A percentile compares a stretch with the other conserved stretches of the same genome.
Evolutionary conservation across 2,113 vertebrate species (phyloP).

Genomic region (Spermophilus dauricus): DNA sequence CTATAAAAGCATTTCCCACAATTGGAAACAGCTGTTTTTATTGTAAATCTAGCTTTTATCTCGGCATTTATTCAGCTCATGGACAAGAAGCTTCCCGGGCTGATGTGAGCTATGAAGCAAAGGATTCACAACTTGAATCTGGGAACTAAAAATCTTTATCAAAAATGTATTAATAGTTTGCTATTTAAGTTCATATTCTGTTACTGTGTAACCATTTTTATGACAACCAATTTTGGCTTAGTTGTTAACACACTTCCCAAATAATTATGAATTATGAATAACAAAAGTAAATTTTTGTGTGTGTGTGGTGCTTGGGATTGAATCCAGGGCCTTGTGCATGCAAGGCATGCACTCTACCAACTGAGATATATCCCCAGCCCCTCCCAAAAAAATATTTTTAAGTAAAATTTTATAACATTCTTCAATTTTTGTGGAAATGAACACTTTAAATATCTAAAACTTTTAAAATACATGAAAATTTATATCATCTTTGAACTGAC

Average conservation of each 20-base stretch:
- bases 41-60: conserved; percentile 2
- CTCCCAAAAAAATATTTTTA: no score
- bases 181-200: background rate
- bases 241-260: background rate
- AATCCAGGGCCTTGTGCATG: no score
- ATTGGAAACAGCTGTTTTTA: conserved; percentile 73
- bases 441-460: conserved; percentile 33
- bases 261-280: conserved; percentile 10
- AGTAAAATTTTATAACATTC: background rate
- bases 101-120: background rate
- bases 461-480: conserved; percentile 8
- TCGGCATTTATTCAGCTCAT: background rate
- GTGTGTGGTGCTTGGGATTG: no score
- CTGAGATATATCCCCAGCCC: no score
- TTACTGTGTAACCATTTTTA: background rate
- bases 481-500: conserved; percentile 5
- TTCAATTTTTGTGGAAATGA: conserved; percentile 49
- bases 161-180: background rate
- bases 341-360: no score
- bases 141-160: background rate
- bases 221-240: conserved; percentile 55
- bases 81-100: conserved; percentile 28
- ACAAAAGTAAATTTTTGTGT: background rate
- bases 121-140: background rate
- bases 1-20: conserved; percentile 65